A percentile compares a stretch with the other conserved stretches of the same genome.
Conservation (phyloP, 1,140 invertebrate species). For the Temnothorax nylanderi region DNA sequence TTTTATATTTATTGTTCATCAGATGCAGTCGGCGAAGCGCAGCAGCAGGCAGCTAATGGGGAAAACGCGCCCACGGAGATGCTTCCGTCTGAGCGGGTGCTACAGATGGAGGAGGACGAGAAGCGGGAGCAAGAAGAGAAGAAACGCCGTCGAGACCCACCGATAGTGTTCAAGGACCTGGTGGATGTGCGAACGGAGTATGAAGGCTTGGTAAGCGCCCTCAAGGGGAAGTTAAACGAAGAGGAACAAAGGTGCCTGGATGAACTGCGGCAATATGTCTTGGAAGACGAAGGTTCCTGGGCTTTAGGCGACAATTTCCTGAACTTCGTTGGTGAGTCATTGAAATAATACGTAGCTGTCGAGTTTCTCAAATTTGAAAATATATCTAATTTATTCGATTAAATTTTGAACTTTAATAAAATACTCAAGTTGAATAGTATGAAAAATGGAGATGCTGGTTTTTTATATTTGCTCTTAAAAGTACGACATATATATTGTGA, state of each 20-base stretch:
- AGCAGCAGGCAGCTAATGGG: constrained; percentile 77
- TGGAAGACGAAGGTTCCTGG: constrained; percentile 96
- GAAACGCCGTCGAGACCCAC: constrained; percentile 92
- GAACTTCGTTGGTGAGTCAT: constrained; percentile 90
- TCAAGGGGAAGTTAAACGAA: constrained; percentile 89
- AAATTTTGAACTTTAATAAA: not conserved
- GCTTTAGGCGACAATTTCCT: constrained; percentile 95
- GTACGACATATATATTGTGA: not conserved
- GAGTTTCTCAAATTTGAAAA: not conserved
- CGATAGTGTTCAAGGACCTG: constrained; percentile 92
- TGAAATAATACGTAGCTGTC: not conserved
- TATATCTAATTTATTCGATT: not conserved
- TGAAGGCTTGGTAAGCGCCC: constrained; percentile 87
- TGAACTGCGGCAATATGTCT: constrained; percentile 94
- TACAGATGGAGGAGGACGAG: constrained; percentile 89
- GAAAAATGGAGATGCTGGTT: not conserved
- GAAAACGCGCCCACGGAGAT: constrained; percentile 80
- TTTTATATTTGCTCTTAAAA: not conserved
- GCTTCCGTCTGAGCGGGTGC: constrained; percentile 84
- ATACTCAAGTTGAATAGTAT: not conserved
- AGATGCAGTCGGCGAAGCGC: constrained; percentile 76
- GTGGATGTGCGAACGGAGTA: constrained; percentile 89
- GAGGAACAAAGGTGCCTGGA: constrained; percentile 91
- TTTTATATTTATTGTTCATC: not conserved
- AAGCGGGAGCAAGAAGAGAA: constrained; percentile 89